Evolutionary conservation across 2,113 vertebrate species (phyloP), one percentile per base, ranked within the genome.

Genomic region (Cyanistes caeruleus): DNA sequence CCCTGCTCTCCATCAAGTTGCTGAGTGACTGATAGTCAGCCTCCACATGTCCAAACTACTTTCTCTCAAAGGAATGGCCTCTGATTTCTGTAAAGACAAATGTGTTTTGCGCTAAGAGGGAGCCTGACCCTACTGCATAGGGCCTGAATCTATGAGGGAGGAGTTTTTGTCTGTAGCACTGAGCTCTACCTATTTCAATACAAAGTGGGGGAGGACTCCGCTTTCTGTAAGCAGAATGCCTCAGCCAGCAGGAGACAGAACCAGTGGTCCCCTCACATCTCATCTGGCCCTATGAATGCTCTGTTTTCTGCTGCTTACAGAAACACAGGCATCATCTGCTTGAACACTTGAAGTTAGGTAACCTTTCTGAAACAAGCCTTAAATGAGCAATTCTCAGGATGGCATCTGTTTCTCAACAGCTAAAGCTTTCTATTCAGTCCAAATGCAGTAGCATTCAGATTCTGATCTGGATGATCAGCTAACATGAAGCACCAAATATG

Each of bases 121-220:
- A 70, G 27, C 7, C 33, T 43, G 51, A 39, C 39, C 20, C 69
- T 64, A 33, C n/a, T 49, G 48, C 39, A 84, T 0, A 17, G 35
- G 33, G 31, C 21, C 77, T 2, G 0, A 15, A 39, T 43, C 33
- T 48, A 8, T 0, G 1, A 67, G 44, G 1, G 19, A 44, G 35
- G 25, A 60, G 19, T 7, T 63, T 28, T 63, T 22, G 10, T 64
- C 39, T 24, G 60, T 25, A 7, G 9, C 5, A 8, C 24, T n/a
- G 24, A 33, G 16, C 31, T 90, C 82, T 56, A 52, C 23, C 18
- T 39, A 10, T 55, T 78, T 82, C 31, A 63, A 7, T 12, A 43
- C 15, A 13, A 78, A 85, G 19, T 3, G 2, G 8, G 23, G 7
- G 27, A 75, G 30, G 37, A 39, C 11, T 82, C 58, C 15, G 21